These are phyloP conservation scores for Emydocephalus ijimae DNA, from an alignment of 2,113 vertebrate species.

Conservation along the genomic window DNA sequence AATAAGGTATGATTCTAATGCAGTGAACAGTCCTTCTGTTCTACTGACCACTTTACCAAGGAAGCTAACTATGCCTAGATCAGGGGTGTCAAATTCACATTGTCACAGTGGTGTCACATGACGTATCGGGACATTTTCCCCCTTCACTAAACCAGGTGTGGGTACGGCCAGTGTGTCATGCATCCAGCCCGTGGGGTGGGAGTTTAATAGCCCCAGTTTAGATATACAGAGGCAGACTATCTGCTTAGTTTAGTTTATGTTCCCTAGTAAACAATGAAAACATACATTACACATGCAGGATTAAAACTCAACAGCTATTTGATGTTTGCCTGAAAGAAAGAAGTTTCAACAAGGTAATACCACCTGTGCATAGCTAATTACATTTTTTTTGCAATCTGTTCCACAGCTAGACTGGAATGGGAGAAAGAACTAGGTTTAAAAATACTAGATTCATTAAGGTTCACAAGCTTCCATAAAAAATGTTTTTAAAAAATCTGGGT, in stretches of 20 bases:
- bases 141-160: no score
- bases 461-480: constrained; percentile 15
- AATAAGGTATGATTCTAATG: background rate
- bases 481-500: background rate
- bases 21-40: background rate
- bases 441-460: constrained; percentile 29
- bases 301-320: constrained; percentile 1
- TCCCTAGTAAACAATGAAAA: background rate
- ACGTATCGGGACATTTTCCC: no score
- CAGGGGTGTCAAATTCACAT: no score
- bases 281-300: constrained; percentile 22
- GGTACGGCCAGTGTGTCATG: no score
- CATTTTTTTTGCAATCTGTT: constrained; percentile 36
- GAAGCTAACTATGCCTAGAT: background rate
- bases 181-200: no score
- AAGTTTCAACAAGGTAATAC: constrained; percentile 24
- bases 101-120: no score
- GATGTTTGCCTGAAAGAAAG: constrained; percentile 11
- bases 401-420: background rate
- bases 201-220: no score
- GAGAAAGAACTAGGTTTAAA: constrained; percentile 23
- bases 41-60: background rate
- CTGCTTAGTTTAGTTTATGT: constrained; percentile 6
- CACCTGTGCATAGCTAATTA: constrained; percentile 23
- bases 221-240: background rate